Percentiles rank a stretch among this genome's conserved stretches.
These are phyloP conservation scores for Lithophane leautieri DNA, from an alignment of 2,888 invertebrate genomes.

Conservation along the genomic window DNA sequence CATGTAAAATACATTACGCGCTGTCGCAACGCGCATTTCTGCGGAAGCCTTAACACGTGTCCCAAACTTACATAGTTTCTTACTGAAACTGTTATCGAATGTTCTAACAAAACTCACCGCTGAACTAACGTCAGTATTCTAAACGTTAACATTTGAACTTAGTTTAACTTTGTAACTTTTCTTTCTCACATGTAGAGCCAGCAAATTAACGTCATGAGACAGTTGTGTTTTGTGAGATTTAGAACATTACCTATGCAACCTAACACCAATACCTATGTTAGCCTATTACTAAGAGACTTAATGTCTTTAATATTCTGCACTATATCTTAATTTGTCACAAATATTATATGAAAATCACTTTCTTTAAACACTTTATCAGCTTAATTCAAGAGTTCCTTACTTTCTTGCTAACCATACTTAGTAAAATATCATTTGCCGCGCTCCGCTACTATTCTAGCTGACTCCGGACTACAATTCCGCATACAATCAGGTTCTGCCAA, in stretches of 20 bases:
- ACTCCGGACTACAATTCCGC: conserved; percentile 34
- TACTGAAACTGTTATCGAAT: conserved; percentile 44
- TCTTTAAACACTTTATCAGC: neutral
- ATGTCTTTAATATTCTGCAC: neutral
- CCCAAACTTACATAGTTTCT: conserved; percentile 23
- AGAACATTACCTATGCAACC: no score
- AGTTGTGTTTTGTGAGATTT: neutral
- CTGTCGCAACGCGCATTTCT: no score
- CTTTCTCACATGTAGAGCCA: conserved; percentile 38
- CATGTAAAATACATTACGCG: no score
- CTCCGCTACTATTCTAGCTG: conserved; percentile 23
- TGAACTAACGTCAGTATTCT: conserved; percentile 56
- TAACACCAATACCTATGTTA: neutral
- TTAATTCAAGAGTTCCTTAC: neutral
- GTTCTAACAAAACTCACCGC: conserved; percentile 32
- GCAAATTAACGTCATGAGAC: neutral
- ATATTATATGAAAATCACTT: neutral
- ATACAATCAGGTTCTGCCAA: conserved; percentile 49
- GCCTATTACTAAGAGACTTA: neutral
- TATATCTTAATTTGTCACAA: neutral
- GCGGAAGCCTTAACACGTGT: neutral
- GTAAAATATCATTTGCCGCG: conserved; percentile 44
- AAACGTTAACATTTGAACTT: conserved; percentile 35
- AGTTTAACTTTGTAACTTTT: conserved; percentile 49
- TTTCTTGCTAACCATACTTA: conserved; percentile 32